These are phyloP conservation scores for Temnothorax unifasciatus DNA, from an alignment of 2,888 invertebrate species.

Conservation along the genomic window DNA sequence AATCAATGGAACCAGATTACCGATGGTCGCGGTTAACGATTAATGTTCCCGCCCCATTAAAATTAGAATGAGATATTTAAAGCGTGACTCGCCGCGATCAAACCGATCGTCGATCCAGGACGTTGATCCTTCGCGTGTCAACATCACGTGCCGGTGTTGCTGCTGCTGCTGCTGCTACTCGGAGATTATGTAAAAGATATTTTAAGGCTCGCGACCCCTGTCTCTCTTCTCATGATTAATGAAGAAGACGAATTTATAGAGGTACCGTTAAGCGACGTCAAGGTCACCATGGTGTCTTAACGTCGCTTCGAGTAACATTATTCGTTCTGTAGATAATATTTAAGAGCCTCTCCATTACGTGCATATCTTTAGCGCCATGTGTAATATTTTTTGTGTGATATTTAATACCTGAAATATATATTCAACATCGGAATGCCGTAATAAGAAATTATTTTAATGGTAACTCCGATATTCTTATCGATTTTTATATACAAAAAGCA, in stretches of 20 bases:
- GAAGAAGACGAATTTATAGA: slow-evolving; percentile 70
- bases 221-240: slow-evolving; percentile 71
- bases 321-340: slow-evolving; percentile 1
- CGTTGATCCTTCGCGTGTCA: slow-evolving; percentile 71
- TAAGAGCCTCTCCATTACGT: not conserved
- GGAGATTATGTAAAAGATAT: slow-evolving; percentile 72
- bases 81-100: slow-evolving; percentile 48
- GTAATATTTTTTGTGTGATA: not conserved
- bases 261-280: slow-evolving; percentile 52
- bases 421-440: not conserved
- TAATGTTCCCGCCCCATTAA: slow-evolving; percentile 57
- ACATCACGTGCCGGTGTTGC: slow-evolving; percentile 43
- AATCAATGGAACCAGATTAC: slow-evolving; percentile 58
- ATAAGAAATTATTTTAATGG: not conserved
- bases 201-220: slow-evolving; percentile 64
- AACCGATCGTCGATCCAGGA: slow-evolving; percentile 52
- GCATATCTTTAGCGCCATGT: not conserved
- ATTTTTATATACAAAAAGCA: slow-evolving; percentile 20
- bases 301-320: slow-evolving; percentile 19
- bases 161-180: slow-evolving; percentile 17
- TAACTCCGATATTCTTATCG: not conserved
- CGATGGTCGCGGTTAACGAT: slow-evolving; percentile 69
- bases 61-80: slow-evolving; percentile 64
- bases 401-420: not conserved
- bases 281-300: slow-evolving; percentile 61